Conservation (phyloP, 2,797 vertebrate genomes). For the Leptoclinus maculatus region DNA sequence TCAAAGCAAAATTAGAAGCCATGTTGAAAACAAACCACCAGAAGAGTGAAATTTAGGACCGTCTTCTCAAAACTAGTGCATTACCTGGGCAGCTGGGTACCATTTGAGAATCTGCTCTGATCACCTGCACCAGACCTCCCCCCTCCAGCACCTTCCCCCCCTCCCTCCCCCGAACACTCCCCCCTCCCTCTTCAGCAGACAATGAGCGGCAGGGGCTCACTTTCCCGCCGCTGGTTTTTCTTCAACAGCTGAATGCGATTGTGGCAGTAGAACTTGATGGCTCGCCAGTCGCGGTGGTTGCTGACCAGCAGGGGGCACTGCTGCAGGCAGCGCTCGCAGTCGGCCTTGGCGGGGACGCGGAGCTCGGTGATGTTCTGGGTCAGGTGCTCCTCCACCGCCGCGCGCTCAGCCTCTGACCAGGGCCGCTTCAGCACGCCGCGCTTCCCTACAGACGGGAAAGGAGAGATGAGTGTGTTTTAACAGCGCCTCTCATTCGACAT, state of each 20-base stretch:
- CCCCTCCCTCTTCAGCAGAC: slow-evolving; percentile 74
- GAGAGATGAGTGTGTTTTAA: neutral
- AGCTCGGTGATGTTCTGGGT: slow-evolving; percentile 85
- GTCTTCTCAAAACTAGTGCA: slow-evolving; percentile 51
- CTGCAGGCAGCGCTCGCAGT: slow-evolving; percentile 87
- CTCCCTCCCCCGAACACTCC: neutral
- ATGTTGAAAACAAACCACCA: slow-evolving; percentile 21
- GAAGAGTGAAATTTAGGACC: slow-evolving; percentile 50
- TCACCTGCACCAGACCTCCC: slow-evolving; percentile 34
- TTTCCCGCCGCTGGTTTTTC: slow-evolving; percentile 84
- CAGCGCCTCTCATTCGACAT: neutral
- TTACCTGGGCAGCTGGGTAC: slow-evolving; percentile 53
- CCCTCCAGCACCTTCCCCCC: neutral
- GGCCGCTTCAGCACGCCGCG: slow-evolving; percentile 87
- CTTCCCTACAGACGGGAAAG: slow-evolving; percentile 75
- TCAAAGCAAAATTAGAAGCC: slow-evolving; percentile 27
- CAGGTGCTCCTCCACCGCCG: slow-evolving; percentile 86
- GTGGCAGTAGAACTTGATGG: slow-evolving; percentile 89
- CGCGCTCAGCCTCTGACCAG: slow-evolving; percentile 86
- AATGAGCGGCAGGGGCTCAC: slow-evolving; percentile 68
- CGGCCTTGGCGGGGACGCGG: slow-evolving; percentile 85
- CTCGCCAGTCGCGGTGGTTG: slow-evolving; percentile 87
- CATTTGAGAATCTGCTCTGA: slow-evolving; percentile 61
- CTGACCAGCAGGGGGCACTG: slow-evolving; percentile 86
- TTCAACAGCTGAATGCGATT: slow-evolving; percentile 89